Conservation (phyloP, 2,797 vertebrate genomes). For the Pangasius macronema region DNA sequence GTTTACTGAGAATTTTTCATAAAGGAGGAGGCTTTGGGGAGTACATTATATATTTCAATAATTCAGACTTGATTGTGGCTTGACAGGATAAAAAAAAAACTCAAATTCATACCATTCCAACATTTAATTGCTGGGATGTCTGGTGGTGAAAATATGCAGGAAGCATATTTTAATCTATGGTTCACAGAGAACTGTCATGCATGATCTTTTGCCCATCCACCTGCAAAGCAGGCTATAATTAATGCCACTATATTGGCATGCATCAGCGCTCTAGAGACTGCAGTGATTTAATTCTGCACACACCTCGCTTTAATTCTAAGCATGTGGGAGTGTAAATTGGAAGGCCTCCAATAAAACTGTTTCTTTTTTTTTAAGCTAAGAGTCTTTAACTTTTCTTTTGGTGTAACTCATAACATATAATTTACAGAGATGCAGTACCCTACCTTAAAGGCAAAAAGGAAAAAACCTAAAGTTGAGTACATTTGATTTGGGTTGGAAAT, state of each 20-base stretch:
- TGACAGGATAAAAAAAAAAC: background rate
- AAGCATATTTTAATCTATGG: slow-evolving; percentile 22
- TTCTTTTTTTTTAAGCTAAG: slow-evolving; percentile 5
- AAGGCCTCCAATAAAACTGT: slow-evolving; percentile 7
- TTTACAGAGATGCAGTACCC: background rate
- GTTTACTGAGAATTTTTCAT: background rate
- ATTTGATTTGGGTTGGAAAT: background rate
- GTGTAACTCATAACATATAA: too few relatives aligned
- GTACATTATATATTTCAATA: background rate
- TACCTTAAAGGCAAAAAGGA: background rate
- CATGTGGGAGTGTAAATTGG: slow-evolving; percentile 26
- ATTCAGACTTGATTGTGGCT: background rate
- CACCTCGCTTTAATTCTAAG: slow-evolving; percentile 24
- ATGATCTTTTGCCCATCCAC: slow-evolving; percentile 26
- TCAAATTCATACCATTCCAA: background rate
- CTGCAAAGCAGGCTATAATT: slow-evolving; percentile 46
- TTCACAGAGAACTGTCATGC: slow-evolving; percentile 16
- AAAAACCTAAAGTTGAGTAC: background rate
- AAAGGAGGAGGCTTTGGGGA: background rate
- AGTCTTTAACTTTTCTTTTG: slow-evolving; percentile 20
- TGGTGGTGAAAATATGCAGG: background rate
- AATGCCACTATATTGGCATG: slow-evolving; percentile 37
- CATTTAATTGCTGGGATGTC: slow-evolving; percentile 9
- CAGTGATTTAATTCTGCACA: slow-evolving; percentile 24
- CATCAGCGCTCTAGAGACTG: slow-evolving; percentile 33